Conservation (phyloP, 2,888 invertebrate genomes). For the Calameuta filiformis region DNA sequence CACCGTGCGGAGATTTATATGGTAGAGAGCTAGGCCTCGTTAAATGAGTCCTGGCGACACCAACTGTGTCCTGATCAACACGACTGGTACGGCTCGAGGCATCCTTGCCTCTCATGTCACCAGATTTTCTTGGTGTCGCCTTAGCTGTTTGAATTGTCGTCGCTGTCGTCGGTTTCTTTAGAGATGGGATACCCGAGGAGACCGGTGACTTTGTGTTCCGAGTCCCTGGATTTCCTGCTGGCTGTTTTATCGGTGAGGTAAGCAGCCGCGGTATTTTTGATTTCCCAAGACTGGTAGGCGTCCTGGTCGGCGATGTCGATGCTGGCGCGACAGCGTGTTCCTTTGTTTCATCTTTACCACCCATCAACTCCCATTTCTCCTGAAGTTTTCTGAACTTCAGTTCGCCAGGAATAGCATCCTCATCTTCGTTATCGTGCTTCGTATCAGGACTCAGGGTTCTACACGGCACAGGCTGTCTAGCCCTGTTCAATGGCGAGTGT, state of each 20-base stretch:
- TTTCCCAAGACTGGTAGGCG: conserved; percentile 65
- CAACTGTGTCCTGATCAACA: conserved; percentile 70
- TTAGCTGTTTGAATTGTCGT: conserved; percentile 32
- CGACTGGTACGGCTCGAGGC: conserved; percentile 70
- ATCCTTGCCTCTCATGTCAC: conserved; percentile 43
- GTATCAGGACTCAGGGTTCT: conserved; percentile 39
- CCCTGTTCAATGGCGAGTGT: conserved; percentile 66
- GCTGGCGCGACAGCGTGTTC: conserved; percentile 37
- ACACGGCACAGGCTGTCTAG: conserved; percentile 29
- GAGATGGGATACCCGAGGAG: conserved; percentile 58
- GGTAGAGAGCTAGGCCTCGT: conserved; percentile 78
- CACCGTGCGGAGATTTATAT: conserved; percentile 68
- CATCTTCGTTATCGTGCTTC: conserved; percentile 44
- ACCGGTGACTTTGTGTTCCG: conserved; percentile 49
- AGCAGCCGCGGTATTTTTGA: conserved; percentile 83
- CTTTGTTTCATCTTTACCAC: conserved; percentile 68
- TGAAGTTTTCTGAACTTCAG: conserved; percentile 81
- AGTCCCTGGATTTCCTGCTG: conserved; percentile 24
- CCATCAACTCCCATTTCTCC: conserved; percentile 84
- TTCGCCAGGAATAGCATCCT: conserved; percentile 66
- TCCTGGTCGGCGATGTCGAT: conserved; percentile 63
- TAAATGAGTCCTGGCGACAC: conserved; percentile 62
- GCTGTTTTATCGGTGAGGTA: conserved; percentile 77
- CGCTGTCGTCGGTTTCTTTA: conserved; percentile 50
- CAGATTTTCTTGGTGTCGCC: conserved; percentile 31